A percentile compares a stretch with the other conserved stretches of the same genome.
These are phyloP conservation scores for Hemithea aestivaria DNA, from an alignment of 2,888 invertebrate species.

Conservation along the genomic window DNA sequence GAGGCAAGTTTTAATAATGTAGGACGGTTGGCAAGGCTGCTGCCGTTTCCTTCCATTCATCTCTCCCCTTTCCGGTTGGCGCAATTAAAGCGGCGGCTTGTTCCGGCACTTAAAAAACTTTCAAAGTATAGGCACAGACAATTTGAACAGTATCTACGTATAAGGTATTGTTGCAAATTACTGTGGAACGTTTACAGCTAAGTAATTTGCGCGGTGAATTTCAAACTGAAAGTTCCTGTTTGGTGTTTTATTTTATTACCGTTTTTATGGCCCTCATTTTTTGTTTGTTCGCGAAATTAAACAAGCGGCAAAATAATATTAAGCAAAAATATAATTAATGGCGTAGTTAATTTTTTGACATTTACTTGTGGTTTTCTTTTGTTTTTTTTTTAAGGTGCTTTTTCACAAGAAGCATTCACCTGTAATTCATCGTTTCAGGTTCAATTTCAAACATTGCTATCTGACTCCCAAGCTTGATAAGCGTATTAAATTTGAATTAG, in stretches of 20 bases:
- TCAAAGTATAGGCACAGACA: slow-evolving; percentile 68
- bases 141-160: slow-evolving; percentile 54
- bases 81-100: slow-evolving; percentile 76
- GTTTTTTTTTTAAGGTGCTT: too few species aligned
- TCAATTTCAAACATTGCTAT: too few species aligned
- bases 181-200: slow-evolving; percentile 39
- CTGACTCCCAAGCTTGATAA: too few species aligned
- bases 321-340: too few species aligned
- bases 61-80: slow-evolving; percentile 75
- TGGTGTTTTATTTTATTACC: slow-evolving; percentile 19
- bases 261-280: slow-evolving; percentile 9
- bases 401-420: too few species aligned
- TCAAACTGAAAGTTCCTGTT: slow-evolving; percentile 25
- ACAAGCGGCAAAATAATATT: background rate
- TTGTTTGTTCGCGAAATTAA: slow-evolving; percentile 12
- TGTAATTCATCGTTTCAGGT: too few species aligned
- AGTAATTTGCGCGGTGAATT: slow-evolving; percentile 35
- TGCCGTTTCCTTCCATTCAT: slow-evolving; percentile 74
- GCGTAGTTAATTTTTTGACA: too few species aligned
- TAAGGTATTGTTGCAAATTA: slow-evolving; percentile 53
- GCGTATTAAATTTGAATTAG: too few species aligned
- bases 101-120: slow-evolving; percentile 76
- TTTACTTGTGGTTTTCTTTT: too few species aligned
- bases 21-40: slow-evolving; percentile 71
- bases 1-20: slow-evolving; percentile 77